Evolutionary conservation across 2,113 vertebrate genomes (phyloP).

Genomic region (Montifringilla adamsi): DNA sequence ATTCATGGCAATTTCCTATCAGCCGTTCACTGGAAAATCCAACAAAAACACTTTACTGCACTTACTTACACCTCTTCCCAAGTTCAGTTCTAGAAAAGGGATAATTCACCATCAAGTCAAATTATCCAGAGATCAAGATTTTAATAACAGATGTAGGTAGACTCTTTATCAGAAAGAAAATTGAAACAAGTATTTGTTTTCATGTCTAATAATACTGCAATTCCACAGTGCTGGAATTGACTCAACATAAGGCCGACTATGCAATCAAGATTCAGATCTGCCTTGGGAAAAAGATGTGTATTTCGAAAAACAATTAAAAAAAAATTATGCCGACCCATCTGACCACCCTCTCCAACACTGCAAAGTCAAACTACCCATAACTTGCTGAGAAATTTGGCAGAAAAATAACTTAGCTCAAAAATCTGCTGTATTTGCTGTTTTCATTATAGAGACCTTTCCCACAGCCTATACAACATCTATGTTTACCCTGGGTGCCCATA

Average conservation of each 20-base stretch:
- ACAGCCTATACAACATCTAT: conserved; percentile 58
- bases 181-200: background rate
- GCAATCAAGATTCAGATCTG: conserved; percentile 30
- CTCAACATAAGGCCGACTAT: background rate
- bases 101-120: background rate
- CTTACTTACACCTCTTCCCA: background rate
- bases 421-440: conserved; percentile 64
- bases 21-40: background rate
- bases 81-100: background rate
- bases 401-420: conserved; percentile 62
- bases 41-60: background rate
- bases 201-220: background rate
- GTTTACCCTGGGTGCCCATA: conserved; percentile 65
- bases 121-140: background rate
- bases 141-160: background rate
- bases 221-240: background rate
- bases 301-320: conserved; percentile 64
- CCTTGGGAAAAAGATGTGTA: background rate
- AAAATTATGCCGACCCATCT: conserved; percentile 23
- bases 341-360: background rate
- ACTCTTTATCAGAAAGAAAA: background rate
- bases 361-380: conserved; percentile 35
- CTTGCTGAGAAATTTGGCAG: conserved; percentile 55
- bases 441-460: conserved; percentile 51
- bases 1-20: background rate